phyloP scores from a whole-genome alignment of 2,888 invertebrate species.

The Drosophila mercatorum region DNA sequence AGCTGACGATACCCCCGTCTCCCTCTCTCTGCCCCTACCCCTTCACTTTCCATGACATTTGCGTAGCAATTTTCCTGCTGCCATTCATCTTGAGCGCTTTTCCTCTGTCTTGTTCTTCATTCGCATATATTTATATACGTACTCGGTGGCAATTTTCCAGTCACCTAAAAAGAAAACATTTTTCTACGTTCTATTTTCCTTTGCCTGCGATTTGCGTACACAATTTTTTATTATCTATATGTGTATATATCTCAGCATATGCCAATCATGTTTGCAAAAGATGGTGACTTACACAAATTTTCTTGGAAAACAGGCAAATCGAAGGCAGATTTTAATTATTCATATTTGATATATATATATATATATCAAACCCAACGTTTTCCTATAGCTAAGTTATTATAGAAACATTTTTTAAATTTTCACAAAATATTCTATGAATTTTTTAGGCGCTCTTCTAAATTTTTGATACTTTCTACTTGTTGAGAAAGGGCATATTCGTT shows the following conservation, averaged over 20 bases:
- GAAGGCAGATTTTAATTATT: neutral
- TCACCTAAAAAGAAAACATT: slow-evolving; percentile 19
- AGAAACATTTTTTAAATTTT: neutral
- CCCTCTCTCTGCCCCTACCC: slow-evolving; percentile 3
- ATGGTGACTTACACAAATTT: slow-evolving; percentile 1
- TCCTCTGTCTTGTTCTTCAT: neutral
- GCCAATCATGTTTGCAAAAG: slow-evolving; percentile 26
- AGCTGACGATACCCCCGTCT: slow-evolving; percentile 6
- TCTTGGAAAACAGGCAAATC: slow-evolving; percentile 2
- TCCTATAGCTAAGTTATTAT: neutral
- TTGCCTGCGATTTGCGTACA: slow-evolving; percentile 7
- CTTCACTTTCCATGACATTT: slow-evolving; percentile 23
- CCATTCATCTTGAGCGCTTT: slow-evolving; percentile 57
- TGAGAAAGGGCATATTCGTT: neutral
- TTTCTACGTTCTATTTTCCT: slow-evolving; percentile 14
- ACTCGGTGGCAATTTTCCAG: slow-evolving; percentile 41
- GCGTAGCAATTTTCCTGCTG: slow-evolving; percentile 36
- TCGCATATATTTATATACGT: neutral
- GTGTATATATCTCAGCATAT: slow-evolving; percentile 16
- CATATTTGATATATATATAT: neutral
- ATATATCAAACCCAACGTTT: neutral
- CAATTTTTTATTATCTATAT: slow-evolving; percentile 9
- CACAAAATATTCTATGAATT: neutral
- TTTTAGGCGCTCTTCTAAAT: neutral
- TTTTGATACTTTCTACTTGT: neutral